phyloP scores from a whole-genome alignment of 1,140 invertebrate genomes.

The Zophobas atratus region DNA sequence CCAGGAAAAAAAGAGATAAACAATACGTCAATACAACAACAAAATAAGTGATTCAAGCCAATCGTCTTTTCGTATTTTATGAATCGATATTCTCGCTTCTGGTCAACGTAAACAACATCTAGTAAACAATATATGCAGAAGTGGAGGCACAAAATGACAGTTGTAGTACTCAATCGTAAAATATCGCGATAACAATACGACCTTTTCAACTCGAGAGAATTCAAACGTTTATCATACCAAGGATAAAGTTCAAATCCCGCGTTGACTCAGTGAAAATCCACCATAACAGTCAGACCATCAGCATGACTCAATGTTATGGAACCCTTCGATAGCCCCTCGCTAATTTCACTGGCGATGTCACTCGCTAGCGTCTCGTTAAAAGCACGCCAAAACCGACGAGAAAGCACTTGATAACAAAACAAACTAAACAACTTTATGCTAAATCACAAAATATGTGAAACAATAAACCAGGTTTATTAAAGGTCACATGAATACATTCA shows the following conservation, averaged over 20 bases:
- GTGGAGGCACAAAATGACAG: not conserved
- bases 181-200: conserved; percentile 36
- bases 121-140: conserved; percentile 47
- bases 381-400: not conserved
- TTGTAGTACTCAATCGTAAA: conserved; percentile 36
- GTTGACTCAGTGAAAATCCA: conserved; percentile 45
- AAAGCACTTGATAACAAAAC: conserved; percentile 16
- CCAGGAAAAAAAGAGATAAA: conserved; percentile 24
- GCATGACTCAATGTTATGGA: conserved; percentile 48
- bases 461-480: conserved; percentile 43
- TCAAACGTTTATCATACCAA: conserved; percentile 47
- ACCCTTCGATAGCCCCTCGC: conserved; percentile 18
- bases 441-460: conserved; percentile 43
- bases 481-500: conserved; percentile 57
- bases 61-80: conserved; percentile 44
- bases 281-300: conserved; percentile 45
- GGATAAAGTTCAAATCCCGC: conserved; percentile 46
- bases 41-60: conserved; percentile 20
- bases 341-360: conserved; percentile 33
- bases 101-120: conserved; percentile 47
- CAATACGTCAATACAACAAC: conserved; percentile 38
- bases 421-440: conserved; percentile 36
- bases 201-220: conserved; percentile 30
- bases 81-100: conserved; percentile 35
- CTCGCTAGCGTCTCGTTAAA: not conserved